Conservation (phyloP, 2,113 vertebrate species). For the Lophochroa leadbeateri region DNA sequence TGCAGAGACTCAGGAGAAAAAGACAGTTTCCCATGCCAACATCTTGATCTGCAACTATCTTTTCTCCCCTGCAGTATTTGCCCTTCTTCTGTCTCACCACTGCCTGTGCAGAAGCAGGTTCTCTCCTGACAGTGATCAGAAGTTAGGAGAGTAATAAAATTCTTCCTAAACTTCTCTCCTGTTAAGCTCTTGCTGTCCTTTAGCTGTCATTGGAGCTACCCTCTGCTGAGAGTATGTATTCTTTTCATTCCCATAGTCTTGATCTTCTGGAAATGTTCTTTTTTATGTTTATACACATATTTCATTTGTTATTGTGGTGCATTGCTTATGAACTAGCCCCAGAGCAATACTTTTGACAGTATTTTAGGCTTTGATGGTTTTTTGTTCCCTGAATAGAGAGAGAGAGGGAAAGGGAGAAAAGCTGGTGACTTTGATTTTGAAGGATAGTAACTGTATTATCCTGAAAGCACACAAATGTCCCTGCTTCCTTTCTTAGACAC, state of each 20-base stretch:
- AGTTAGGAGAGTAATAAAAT: background rate
- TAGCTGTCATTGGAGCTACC: background rate
- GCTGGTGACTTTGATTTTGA: background rate
- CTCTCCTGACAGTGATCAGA: background rate
- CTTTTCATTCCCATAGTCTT: background rate
- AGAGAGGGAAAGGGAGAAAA: background rate
- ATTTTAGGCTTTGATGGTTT: constrained; percentile 14
- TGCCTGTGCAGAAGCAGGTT: background rate
- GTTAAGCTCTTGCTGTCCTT: background rate
- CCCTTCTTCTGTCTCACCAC: background rate
- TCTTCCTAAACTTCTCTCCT: background rate
- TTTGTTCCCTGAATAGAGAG: background rate
- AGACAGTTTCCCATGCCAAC: background rate
- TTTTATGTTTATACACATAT: background rate
- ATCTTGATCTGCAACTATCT: background rate
- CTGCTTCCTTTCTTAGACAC: background rate
- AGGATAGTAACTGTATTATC: background rate
- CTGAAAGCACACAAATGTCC: background rate
- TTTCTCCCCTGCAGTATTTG: background rate
- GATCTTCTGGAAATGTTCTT: background rate
- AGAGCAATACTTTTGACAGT: background rate
- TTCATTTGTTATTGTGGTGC: background rate
- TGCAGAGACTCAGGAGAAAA: background rate
- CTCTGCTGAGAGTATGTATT: background rate
- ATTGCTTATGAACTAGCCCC: background rate